These are phyloP conservation scores for Selene dorsalis DNA, from an alignment of 2,797 vertebrate species.

Conservation along the genomic window DNA sequence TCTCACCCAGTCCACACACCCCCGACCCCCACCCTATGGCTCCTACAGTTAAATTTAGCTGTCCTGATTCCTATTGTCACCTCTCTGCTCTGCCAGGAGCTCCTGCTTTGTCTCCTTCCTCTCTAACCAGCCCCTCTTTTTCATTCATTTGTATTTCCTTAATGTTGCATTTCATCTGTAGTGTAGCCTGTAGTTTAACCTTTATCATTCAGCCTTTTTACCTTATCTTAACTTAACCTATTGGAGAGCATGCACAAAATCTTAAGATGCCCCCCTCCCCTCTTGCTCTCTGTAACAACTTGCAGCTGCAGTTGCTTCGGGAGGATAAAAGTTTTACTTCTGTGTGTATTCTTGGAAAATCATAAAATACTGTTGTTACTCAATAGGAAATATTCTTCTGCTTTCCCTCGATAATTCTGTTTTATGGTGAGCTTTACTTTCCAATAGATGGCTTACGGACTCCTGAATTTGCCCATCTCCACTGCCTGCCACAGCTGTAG, in stretches of 20 bases:
- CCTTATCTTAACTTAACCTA: too few species aligned
- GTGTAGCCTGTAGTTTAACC: conserved; percentile 3
- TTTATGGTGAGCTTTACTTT: conserved; percentile 62
- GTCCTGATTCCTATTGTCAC: conserved; percentile 58
- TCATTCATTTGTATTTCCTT: not conserved
- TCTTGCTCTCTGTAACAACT: conserved; percentile 7
- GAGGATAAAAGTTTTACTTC: conserved; percentile 38
- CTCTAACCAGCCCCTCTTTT: not conserved
- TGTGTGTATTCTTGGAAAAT: conserved; percentile 40
- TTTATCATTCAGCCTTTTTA: conserved; percentile 3
- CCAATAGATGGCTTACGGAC: conserved; percentile 53
- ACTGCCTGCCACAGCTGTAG: conserved; percentile 46
- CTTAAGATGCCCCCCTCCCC: not conserved
- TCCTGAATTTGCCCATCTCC: conserved; percentile 60
- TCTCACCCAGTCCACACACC: not conserved
- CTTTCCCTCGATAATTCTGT: conserved; percentile 59
- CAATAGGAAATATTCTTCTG: conserved; percentile 52
- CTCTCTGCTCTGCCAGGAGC: conserved; percentile 23
- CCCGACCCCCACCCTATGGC: conserved; percentile 7
- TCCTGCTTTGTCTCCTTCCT: conserved; percentile 20
- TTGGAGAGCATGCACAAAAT: not conserved
- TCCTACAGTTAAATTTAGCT: conserved; percentile 60
- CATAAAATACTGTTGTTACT: conserved; percentile 44
- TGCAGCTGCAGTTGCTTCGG: not conserved
- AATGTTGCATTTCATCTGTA: not conserved